Percentiles rank a stretch among this genome's conserved stretches.
Conservation (phyloP, 2,888 invertebrate species). For the Polyploca ridens region DNA sequence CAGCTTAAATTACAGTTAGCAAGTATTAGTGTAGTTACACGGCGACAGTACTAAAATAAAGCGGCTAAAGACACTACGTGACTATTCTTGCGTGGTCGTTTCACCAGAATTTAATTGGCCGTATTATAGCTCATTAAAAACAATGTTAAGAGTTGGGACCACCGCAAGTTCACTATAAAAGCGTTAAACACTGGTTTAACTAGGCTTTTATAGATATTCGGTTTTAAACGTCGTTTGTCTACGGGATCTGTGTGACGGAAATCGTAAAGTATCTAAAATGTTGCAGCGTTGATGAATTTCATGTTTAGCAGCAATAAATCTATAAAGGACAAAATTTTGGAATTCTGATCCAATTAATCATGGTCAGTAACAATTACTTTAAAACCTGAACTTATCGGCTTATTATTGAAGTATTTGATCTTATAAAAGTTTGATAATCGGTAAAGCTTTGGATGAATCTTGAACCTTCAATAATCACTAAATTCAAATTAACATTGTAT, state of each 20-base stretch:
- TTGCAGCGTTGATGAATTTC: neutral
- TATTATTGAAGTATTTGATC: neutral
- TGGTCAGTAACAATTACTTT: constrained; percentile 2
- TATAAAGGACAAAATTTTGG: neutral
- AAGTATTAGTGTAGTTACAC: constrained; percentile 24
- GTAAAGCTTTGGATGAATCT: neutral
- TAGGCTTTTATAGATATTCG: constrained; percentile 63
- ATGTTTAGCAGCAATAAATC: neutral
- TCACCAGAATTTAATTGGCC: constrained; percentile 72
- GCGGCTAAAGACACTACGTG: constrained; percentile 36
- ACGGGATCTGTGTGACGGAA: constrained; percentile 36
- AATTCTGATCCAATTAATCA: constrained; percentile 12
- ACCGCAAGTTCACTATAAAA: constrained; percentile 72
- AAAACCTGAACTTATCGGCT: too few relatives aligned
- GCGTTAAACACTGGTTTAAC: constrained; percentile 61
- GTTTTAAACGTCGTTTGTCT: constrained; percentile 43
- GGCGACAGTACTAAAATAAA: constrained; percentile 39
- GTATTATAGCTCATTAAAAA: constrained; percentile 80
- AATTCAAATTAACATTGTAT: neutral
- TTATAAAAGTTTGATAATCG: neutral
- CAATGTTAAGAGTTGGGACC: constrained; percentile 74
- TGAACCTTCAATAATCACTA: neutral
- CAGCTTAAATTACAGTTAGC: constrained; percentile 9
- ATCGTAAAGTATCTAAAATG: constrained; percentile 35
- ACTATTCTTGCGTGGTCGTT: constrained; percentile 53